Percentiles rank a stretch among this genome's conserved stretches.
phyloP scores from a whole-genome alignment of 2,113 vertebrate genomes.

The Suncus etruscus region DNA sequence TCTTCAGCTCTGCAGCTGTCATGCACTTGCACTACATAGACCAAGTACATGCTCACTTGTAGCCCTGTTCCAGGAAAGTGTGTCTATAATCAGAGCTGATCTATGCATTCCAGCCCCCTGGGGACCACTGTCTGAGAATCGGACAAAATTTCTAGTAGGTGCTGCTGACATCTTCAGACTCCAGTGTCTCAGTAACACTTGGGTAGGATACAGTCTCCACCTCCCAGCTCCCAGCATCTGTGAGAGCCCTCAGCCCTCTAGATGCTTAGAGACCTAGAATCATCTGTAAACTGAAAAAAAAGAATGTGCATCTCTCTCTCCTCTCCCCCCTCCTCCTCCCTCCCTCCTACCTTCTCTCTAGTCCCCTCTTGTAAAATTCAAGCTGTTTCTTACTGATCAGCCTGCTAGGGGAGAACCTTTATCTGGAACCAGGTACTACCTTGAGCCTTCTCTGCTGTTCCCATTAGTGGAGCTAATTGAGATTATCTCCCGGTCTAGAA shows the following conservation, averaged over 20 bases:
- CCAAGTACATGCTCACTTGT: accelerated
- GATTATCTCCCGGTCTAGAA: background rate
- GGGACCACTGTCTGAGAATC: background rate
- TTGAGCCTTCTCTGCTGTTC: background rate
- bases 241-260: background rate
- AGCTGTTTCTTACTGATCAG: background rate
- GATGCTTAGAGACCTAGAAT: slow-evolving; percentile 16
- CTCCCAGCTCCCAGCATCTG: background rate
- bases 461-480: background rate
- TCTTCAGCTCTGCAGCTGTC: background rate
- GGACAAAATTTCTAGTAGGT: accelerated
- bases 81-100: background rate
- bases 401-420: background rate
- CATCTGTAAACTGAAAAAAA: background rate
- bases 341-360: background rate
- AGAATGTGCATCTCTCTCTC: background rate
- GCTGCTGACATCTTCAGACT: background rate
- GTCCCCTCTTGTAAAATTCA: too few relatives aligned
- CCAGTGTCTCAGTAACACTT: background rate
- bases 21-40: background rate
- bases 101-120: background rate
- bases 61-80: background rate
- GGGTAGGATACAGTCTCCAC: background rate
- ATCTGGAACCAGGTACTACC: background rate
- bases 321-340: too few relatives aligned